These are phyloP conservation scores for Rhorus exstirpatorius DNA, from an alignment of 2,888 invertebrate species.

Conservation along the genomic window DNA sequence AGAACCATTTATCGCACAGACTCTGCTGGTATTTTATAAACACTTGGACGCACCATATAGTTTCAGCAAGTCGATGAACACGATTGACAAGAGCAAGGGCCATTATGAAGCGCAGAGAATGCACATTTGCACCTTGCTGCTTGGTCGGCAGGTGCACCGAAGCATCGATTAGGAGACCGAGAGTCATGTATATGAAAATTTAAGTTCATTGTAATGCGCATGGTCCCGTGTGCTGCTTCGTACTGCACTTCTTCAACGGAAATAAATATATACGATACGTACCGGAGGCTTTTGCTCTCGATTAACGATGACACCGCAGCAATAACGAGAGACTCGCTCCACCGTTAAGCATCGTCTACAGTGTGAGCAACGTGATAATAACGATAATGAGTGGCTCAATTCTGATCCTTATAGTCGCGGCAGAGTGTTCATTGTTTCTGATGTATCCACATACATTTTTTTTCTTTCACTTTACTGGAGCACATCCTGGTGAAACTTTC, in stretches of 20 bases:
- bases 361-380: conserved; percentile 72
- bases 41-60: too few species aligned
- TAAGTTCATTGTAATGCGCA: conserved; percentile 77
- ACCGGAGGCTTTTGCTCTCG: conserved; percentile 77
- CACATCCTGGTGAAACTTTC: conserved; percentile 26
- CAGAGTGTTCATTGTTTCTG: conserved; percentile 48
- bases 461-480: neutral
- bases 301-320: conserved; percentile 76
- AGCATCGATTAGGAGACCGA: conserved; percentile 68
- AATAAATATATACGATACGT: conserved; percentile 6
- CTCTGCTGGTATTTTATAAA: too few species aligned
- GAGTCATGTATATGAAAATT: conserved; percentile 78
- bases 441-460: neutral
- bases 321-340: conserved; percentile 75
- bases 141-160: conserved; percentile 66
- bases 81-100: conserved; percentile 19
- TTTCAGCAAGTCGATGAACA: conserved; percentile 13
- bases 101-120: too few species aligned
- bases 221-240: conserved; percentile 56
- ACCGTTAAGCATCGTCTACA: conserved; percentile 13
- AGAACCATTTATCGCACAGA: too few species aligned
- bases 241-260: conserved; percentile 17
- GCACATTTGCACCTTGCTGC: conserved; percentile 18
- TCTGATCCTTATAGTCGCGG: conserved; percentile 48
- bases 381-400: conserved; percentile 75